Conservation (phyloP, 2,113 vertebrate species). For the Gobio gobio region DNA sequence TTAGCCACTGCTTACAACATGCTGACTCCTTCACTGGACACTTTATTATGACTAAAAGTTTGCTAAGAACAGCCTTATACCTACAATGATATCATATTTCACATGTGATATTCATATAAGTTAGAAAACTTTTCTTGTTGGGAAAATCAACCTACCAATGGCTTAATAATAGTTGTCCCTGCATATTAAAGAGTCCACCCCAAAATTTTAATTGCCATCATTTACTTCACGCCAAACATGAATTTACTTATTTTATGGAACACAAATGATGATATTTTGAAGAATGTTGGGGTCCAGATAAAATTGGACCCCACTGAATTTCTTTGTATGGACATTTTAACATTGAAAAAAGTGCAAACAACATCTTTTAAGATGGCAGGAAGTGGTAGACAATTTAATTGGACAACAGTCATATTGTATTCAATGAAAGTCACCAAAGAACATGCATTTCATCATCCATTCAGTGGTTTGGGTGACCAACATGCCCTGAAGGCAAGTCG, state of each 20-base stretch:
- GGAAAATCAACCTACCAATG: too few species aligned
- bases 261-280: not conserved
- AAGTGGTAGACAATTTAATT: not conserved
- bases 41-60: too few species aligned
- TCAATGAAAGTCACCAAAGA: not conserved
- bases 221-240: not conserved
- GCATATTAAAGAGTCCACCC: too few species aligned
- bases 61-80: too few species aligned
- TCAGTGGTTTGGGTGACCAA: constrained; percentile 15
- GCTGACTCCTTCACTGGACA: too few species aligned
- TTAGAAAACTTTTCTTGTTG: too few species aligned
- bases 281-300: not conserved
- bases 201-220: not conserved
- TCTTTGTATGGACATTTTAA: not conserved
- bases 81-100: not conserved
- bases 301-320: not conserved
- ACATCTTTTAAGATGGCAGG: constrained; percentile 5
- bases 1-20: too few species aligned
- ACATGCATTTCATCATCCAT: not conserved
- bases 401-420: constrained; percentile 22
- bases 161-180: too few species aligned
- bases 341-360: not conserved
- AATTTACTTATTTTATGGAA: not conserved
- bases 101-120: not conserved
- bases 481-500: constrained; percentile 13